Percentiles rank a stretch among this genome's conserved stretches.
Conservation (phyloP, 2,888 invertebrate species). For the Parnassius glacialis region DNA sequence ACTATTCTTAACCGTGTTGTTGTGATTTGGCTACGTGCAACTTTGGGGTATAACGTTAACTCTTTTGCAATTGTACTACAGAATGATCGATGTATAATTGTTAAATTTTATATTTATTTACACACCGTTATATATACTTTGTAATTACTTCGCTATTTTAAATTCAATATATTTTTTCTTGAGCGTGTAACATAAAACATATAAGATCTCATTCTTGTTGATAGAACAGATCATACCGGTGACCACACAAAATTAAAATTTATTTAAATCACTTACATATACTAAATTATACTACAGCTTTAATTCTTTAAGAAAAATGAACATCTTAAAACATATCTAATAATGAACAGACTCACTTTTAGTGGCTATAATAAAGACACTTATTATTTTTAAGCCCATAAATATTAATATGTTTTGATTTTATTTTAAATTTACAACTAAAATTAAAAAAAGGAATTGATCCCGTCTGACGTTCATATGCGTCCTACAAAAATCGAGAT, state of each 20-base stretch:
- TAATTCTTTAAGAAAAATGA: conserved; percentile 5
- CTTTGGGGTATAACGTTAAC: too few species aligned
- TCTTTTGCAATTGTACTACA: too few species aligned
- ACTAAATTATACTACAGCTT: background rate
- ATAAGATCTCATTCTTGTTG: too few species aligned
- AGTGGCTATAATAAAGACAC: conserved; percentile 14
- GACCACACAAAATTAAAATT: background rate
- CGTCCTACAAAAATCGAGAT: conserved; percentile 56
- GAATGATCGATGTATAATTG: too few species aligned
- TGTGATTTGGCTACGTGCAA: too few species aligned
- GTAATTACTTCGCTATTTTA: too few species aligned
- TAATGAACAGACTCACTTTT: conserved; percentile 20
- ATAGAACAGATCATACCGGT: too few species aligned
- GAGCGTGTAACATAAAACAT: too few species aligned
- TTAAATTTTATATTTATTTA: too few species aligned
- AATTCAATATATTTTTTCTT: too few species aligned
- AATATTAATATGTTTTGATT: background rate
- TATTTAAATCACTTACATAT: background rate
- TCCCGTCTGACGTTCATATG: conserved; percentile 68
- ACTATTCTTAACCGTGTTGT: too few species aligned
- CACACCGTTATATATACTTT: too few species aligned
- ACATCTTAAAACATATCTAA: conserved; percentile 9
- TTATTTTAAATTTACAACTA: conserved; percentile 31
- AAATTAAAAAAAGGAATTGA: conserved; percentile 62
- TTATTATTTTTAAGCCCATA: conserved; percentile 10